Percentiles rank a stretch among this genome's conserved stretches.
phyloP scores from a whole-genome alignment of 2,888 invertebrate genomes.

The Aphodius granarius region DNA sequence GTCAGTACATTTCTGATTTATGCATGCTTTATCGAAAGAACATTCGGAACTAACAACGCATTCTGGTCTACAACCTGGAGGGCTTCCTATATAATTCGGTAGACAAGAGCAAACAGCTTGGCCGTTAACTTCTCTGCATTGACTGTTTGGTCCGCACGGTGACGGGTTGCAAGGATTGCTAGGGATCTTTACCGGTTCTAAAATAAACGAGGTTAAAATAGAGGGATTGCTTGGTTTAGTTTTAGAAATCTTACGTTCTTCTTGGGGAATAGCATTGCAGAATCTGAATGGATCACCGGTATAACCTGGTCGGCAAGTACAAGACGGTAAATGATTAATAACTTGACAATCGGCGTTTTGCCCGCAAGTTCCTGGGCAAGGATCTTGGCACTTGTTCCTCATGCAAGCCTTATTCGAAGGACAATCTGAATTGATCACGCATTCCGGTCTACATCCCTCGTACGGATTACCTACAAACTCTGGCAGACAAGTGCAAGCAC shows the following conservation, averaged over 20 bases:
- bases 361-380: slow-evolving; percentile 75
- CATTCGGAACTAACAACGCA: slow-evolving; percentile 69
- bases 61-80: slow-evolving; percentile 70
- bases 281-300: slow-evolving; percentile 61
- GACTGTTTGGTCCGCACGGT: slow-evolving; percentile 79
- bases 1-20: slow-evolving; percentile 66
- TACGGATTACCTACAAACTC: slow-evolving; percentile 71
- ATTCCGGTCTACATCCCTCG: slow-evolving; percentile 74
- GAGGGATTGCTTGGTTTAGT: neutral
- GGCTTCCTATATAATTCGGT: slow-evolving; percentile 68
- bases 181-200: slow-evolving; percentile 41
- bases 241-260: slow-evolving; percentile 46
- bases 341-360: slow-evolving; percentile 73
- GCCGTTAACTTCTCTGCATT: slow-evolving; percentile 65
- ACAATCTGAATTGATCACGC: slow-evolving; percentile 73
- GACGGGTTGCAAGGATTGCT: slow-evolving; percentile 68
- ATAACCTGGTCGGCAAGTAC: slow-evolving; percentile 65
- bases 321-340: slow-evolving; percentile 76
- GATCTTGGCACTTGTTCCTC: slow-evolving; percentile 70
- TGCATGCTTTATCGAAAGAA: slow-evolving; percentile 61
- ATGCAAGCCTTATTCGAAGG: slow-evolving; percentile 70
- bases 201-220: neutral
- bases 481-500: slow-evolving; percentile 66
- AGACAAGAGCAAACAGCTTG: slow-evolving; percentile 71
- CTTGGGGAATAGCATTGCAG: slow-evolving; percentile 43